Base-by-base conservation (phyloP, 2,113 vertebrate genomes). In the Emydura subglobosa region DNA sequence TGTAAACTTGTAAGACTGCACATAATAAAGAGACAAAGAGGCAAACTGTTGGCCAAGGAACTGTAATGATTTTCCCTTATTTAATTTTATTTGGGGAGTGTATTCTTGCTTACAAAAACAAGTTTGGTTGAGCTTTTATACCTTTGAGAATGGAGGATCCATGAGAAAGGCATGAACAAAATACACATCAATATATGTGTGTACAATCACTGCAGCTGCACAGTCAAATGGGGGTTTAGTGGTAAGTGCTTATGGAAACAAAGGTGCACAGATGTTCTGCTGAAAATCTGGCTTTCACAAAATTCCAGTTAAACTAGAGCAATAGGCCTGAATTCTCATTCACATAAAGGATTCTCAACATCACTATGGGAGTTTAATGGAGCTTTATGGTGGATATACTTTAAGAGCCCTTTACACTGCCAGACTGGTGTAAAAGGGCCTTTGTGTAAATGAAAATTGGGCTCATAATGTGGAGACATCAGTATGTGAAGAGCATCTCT, bases 51-150 rank as follows among this genome's bases (percentile, higher is more conserved):
- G 90, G 93, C 91, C 83, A 90, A 59, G 89, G 95, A 96, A 93
- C 82, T 76, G 91, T 88, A 96, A 96, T 94, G 92, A 95, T 94
- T 97, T 96, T 97, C 87, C 80, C 91, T 88, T 82, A 61, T 83
- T 68, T 91, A 83, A 91, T 79, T 80, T 95, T 96, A 93, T 88
- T 85, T 92, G 87, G 59, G 82, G 88, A 96, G 86, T 82, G 79
- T 86, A 97, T 97, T 94, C 94, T 93, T 88, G 96, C 93, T 83
- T 97, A 97, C 89, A 96, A 96, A 98, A 98, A 96, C 88, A 97
- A 98, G 96, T 95, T 96, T 94, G 96, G 44, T 25, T 16, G 47
- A 92, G 54, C 55, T 57, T 93, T 93, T 94, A 95, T 74, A 87
- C 68, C 78, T 96, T 90, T 95, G 97, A 97, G 96, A 94, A 93